Conservation (phyloP, 2,797 vertebrate genomes). For the Gymnoscopelus microlampas region DNA sequence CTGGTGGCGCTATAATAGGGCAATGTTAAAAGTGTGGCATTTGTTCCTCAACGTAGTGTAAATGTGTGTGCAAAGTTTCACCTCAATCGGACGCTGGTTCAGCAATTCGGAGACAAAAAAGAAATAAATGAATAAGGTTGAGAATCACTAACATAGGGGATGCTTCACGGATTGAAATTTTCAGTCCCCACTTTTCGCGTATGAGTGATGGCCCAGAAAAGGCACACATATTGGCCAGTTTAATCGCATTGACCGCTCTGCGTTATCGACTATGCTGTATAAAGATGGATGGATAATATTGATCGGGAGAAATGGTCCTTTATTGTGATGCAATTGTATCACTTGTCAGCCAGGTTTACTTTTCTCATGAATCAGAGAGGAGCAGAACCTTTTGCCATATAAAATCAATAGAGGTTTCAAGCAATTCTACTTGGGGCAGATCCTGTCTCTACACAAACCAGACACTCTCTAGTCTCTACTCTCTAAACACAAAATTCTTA, state of each 20-base stretch:
- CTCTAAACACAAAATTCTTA: too few relatives aligned
- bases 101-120: too few relatives aligned
- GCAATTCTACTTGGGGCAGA: constrained; percentile 14
- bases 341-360: constrained; percentile 32
- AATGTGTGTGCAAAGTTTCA: too few relatives aligned
- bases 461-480: too few relatives aligned
- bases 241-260: constrained; percentile 8
- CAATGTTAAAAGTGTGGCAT: too few relatives aligned
- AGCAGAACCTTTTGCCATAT: constrained; percentile 26
- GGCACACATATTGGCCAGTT: neutral
- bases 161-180: neutral
- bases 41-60: too few relatives aligned
- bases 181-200: constrained; percentile 16
- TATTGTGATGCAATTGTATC: constrained; percentile 45
- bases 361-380: constrained; percentile 49
- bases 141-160: too few relatives aligned
- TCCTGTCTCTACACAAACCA: neutral
- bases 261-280: constrained; percentile 28
- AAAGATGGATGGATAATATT: constrained; percentile 49
- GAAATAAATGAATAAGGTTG: too few relatives aligned
- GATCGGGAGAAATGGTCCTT: constrained; percentile 38
- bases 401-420: constrained; percentile 34
- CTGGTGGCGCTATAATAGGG: too few relatives aligned
- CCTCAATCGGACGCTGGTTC: too few relatives aligned
- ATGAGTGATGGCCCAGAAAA: constrained; percentile 36